These are phyloP conservation scores for Cyclura pinguis DNA, from an alignment of 2,797 vertebrate species.

Conservation along the genomic window DNA sequence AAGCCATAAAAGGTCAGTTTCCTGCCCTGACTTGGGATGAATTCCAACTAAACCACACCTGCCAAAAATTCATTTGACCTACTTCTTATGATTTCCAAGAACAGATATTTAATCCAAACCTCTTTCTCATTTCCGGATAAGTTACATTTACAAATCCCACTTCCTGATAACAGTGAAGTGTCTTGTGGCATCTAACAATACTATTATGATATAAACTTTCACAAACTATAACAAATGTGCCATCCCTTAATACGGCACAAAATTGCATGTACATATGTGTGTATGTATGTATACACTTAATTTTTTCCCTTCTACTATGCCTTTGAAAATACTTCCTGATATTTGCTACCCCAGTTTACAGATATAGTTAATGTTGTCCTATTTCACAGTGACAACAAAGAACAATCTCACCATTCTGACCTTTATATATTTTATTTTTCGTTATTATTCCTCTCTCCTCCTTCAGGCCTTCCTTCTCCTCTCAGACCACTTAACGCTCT, in stretches of 20 bases:
- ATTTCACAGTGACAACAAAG: neutral
- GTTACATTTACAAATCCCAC: neutral
- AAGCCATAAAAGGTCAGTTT: slow-evolving; percentile 40
- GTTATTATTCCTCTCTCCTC: no score
- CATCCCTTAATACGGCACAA: neutral
- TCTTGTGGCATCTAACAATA: neutral
- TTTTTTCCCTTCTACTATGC: neutral
- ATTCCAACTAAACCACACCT: slow-evolving; percentile 2
- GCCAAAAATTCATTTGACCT: slow-evolving; percentile 29
- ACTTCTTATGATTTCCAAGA: slow-evolving; percentile 14
- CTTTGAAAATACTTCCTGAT: neutral
- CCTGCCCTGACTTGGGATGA: slow-evolving; percentile 29
- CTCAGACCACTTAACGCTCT: neutral
- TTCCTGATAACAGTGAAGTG: neutral
- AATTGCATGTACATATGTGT: neutral
- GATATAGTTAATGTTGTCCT: neutral
- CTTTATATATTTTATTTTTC: neutral
- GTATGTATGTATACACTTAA: neutral
- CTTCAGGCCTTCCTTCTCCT: neutral
- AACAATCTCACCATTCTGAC: neutral
- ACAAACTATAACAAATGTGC: neutral
- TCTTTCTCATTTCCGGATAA: slow-evolving; percentile 15
- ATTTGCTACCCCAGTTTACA: neutral
- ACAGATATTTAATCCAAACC: neutral
- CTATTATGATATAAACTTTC: neutral